phyloP scores from a whole-genome alignment of 2,113 vertebrate genomes.

The Panurus biarmicus region DNA sequence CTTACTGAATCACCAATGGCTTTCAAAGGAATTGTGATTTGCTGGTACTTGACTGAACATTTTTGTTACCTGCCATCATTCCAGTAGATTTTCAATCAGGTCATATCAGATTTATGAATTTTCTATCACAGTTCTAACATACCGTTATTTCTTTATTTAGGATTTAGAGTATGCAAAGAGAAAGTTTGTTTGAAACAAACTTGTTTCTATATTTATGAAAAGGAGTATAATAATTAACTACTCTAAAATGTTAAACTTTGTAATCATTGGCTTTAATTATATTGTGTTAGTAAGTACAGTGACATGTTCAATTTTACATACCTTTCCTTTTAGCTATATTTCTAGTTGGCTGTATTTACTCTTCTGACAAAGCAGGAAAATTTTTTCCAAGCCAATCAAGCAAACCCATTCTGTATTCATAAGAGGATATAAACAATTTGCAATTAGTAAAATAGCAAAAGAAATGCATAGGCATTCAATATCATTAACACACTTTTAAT shows the following conservation, averaged over 20 bases:
- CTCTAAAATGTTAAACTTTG: background rate
- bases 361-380: background rate
- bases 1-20: slow-evolving; percentile 8
- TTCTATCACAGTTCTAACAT: background rate
- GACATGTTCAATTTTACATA: background rate
- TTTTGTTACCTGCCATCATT: background rate
- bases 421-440: background rate
- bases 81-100: background rate
- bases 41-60: background rate
- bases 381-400: background rate
- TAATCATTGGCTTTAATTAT: background rate
- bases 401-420: background rate
- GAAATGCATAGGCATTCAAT: background rate
- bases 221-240: background rate
- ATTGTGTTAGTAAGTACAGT: background rate
- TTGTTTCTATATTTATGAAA: background rate
- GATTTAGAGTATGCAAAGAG: background rate
- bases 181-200: background rate
- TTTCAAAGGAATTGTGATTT: slow-evolving; percentile 5
- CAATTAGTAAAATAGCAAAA: background rate
- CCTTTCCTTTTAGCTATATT: background rate
- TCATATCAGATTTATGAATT: background rate
- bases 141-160: background rate
- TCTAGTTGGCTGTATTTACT: background rate
- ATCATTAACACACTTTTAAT: background rate